Percentiles rank a stretch among this genome's conserved stretches.
Evolutionary conservation across 2,888 invertebrate genomes (phyloP).

Genomic region (Hedya salicella): DNA sequence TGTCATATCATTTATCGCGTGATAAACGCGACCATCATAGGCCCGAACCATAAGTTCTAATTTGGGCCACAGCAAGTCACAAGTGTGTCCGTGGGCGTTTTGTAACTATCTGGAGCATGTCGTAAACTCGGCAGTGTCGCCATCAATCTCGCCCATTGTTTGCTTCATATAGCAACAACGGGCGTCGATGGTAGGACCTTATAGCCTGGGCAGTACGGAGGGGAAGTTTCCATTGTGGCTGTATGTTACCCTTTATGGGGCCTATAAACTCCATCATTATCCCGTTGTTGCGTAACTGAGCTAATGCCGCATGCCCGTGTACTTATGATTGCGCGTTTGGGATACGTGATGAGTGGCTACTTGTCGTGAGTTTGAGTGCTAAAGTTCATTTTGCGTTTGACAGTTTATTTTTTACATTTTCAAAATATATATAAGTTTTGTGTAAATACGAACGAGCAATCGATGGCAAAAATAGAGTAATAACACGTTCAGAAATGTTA

Average conservation of each 20-base stretch:
- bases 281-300: slow-evolving; percentile 18
- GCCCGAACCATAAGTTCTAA: slow-evolving; percentile 9
- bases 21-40: no score
- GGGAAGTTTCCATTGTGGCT: background rate
- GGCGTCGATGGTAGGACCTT: slow-evolving; percentile 7
- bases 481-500: no score
- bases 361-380: background rate
- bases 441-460: no score
- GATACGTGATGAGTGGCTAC: background rate
- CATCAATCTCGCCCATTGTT: slow-evolving; percentile 30
- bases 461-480: no score
- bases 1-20: no score
- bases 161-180: slow-evolving; percentile 18
- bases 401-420: no score
- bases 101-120: slow-evolving; percentile 23
- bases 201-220: background rate
- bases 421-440: no score
- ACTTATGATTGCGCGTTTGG: background rate
- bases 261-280: slow-evolving; percentile 31
- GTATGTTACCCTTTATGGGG: slow-evolving; percentile 11
- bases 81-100: slow-evolving; percentile 23
- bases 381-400: no score
- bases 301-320: background rate
- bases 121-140: slow-evolving; percentile 22
- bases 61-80: slow-evolving; percentile 12